Percentiles rank a stretch among this genome's conserved stretches.
phyloP scores from a whole-genome alignment of 2,113 vertebrate species.

The Prochilodus magdalenae region DNA sequence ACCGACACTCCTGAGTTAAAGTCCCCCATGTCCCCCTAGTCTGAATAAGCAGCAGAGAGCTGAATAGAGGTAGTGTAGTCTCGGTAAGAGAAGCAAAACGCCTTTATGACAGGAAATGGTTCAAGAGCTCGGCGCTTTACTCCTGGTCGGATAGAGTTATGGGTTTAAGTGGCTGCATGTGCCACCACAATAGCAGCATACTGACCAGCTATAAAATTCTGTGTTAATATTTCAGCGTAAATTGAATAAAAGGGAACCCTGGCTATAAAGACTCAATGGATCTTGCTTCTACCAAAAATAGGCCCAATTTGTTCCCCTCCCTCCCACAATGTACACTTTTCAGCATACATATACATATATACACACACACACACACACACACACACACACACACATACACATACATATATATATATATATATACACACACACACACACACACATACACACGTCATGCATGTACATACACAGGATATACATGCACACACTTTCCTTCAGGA shows the following conservation, averaged over 20 bases:
- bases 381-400: no score
- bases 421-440: no score
- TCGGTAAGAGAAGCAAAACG: slow-evolving; percentile 16
- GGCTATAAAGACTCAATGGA: background rate
- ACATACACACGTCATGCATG: no score
- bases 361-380: no score
- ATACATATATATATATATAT: no score
- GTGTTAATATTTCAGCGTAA: background rate
- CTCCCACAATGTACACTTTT: no score
- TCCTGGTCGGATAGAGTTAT: slow-evolving; percentile 22
- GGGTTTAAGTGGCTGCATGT: slow-evolving; percentile 38
- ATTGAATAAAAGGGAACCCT: background rate
- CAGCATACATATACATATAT: no score
- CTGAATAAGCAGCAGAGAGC: slow-evolving; percentile 54
- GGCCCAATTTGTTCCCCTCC: no score
- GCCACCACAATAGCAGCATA: slow-evolving; percentile 18
- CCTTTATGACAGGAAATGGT: slow-evolving; percentile 70
- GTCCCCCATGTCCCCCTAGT: slow-evolving; percentile 2
- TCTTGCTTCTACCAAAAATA: no score
- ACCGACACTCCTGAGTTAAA: slow-evolving; percentile 41
- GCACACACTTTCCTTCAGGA: no score
- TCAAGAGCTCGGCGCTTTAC: slow-evolving; percentile 53
- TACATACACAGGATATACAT: no score
- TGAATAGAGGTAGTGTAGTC: slow-evolving; percentile 50
- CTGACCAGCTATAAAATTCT: slow-evolving; percentile 13